Percentiles rank a stretch among this genome's conserved stretches.
Evolutionary conservation across 2,797 vertebrate species (phyloP).

Genomic region (Darevskia mixta): DNA sequence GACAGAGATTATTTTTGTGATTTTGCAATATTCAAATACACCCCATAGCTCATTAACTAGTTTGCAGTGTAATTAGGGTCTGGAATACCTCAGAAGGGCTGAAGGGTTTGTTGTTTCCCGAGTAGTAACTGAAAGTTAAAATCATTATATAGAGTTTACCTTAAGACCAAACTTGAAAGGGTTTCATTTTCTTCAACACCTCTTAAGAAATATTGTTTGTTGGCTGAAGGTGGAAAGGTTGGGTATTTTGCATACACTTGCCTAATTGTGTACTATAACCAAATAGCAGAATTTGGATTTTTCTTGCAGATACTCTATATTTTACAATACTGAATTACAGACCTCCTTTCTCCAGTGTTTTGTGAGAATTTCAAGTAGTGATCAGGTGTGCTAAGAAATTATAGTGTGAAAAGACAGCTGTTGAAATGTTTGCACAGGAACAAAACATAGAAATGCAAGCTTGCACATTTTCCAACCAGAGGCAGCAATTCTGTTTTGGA

Average conservation of each 20-base stretch:
- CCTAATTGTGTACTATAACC: neutral
- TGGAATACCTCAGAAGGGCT: conserved; percentile 71
- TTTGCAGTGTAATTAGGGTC: conserved; percentile 75
- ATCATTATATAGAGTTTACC: conserved; percentile 48
- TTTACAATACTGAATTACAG: neutral
- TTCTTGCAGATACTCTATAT: neutral
- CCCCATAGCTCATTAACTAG: conserved; percentile 82
- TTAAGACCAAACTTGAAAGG: conserved; percentile 35
- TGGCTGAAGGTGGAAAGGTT: neutral
- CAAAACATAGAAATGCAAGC: neutral
- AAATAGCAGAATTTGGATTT: neutral
- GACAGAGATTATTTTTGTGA: conserved; percentile 80
- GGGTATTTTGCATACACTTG: neutral
- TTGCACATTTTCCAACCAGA: neutral
- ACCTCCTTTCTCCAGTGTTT: neutral
- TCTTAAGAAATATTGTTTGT: neutral
- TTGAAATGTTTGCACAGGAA: neutral
- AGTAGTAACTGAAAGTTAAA: conserved; percentile 40
- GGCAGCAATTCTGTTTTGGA: neutral
- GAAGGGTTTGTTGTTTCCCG: conserved; percentile 68
- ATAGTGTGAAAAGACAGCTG: neutral
- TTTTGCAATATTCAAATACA: conserved; percentile 77
- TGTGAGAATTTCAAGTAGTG: neutral
- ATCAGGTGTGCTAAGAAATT: neutral
- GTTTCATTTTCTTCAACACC: neutral